These are phyloP conservation scores for Labroides dimidiatus DNA, from an alignment of 2,797 vertebrate genomes.

Conservation along the genomic window DNA sequence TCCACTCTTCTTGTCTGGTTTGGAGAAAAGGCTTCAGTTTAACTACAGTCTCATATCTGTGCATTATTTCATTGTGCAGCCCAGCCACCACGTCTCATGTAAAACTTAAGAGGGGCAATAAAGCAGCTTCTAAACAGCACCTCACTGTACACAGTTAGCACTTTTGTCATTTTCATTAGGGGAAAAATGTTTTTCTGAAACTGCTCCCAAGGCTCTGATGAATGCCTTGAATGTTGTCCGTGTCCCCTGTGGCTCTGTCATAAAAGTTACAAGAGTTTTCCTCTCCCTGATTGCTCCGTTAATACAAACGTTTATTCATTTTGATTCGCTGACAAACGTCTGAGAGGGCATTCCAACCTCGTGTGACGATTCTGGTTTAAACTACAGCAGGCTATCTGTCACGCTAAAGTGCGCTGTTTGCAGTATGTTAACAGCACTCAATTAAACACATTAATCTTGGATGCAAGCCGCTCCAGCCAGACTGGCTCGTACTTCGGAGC, in stretches of 20 bases:
- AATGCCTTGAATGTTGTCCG: slow-evolving; percentile 69
- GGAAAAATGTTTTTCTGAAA: slow-evolving; percentile 56
- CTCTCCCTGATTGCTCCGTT: slow-evolving; percentile 40
- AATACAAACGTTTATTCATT: slow-evolving; percentile 72
- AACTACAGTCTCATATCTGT: slow-evolving; percentile 51
- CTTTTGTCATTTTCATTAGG: slow-evolving; percentile 73
- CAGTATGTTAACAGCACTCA: slow-evolving; percentile 4
- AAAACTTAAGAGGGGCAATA: slow-evolving; percentile 54
- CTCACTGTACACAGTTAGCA: slow-evolving; percentile 63
- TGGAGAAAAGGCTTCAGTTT: slow-evolving; percentile 33
- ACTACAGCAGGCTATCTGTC: slow-evolving; percentile 26
- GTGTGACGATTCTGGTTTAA: background rate
- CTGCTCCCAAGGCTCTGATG: slow-evolving; percentile 48
- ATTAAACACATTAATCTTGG: slow-evolving; percentile 25
- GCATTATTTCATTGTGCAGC: slow-evolving; percentile 58
- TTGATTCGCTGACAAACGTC: slow-evolving; percentile 59
- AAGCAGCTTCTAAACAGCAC: slow-evolving; percentile 70
- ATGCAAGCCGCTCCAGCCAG: slow-evolving; percentile 6
- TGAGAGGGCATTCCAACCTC: slow-evolving; percentile 16
- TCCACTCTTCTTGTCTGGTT: slow-evolving; percentile 49
- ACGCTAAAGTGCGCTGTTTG: slow-evolving; percentile 1
- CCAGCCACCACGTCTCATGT: slow-evolving; percentile 56
- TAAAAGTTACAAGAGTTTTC: slow-evolving; percentile 73
- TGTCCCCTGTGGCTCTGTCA: slow-evolving; percentile 50
- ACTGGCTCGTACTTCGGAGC: slow-evolving; percentile 8